phyloP scores from a whole-genome alignment of 2,888 invertebrate species.

The Oligia latruncula region DNA sequence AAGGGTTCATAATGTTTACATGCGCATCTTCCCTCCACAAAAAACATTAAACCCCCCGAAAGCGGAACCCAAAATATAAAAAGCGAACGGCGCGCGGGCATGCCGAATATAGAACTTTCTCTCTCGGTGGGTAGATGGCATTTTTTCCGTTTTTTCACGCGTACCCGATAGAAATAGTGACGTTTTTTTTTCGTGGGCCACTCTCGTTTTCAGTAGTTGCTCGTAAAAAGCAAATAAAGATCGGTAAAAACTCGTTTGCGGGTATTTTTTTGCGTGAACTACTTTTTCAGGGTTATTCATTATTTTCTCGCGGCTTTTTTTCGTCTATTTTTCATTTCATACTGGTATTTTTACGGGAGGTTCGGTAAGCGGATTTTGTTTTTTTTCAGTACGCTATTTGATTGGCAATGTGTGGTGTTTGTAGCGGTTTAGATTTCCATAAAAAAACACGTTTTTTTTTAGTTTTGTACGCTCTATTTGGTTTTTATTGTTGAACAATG shows the following conservation, averaged over 20 bases:
- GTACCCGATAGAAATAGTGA: slow-evolving; percentile 88
- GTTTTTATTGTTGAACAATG: slow-evolving; percentile 39
- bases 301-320: slow-evolving; percentile 69
- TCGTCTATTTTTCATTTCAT: slow-evolving; percentile 72
- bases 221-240: slow-evolving; percentile 89
- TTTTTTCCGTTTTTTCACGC: slow-evolving; percentile 82
- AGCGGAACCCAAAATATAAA: slow-evolving; percentile 66
- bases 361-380: slow-evolving; percentile 42
- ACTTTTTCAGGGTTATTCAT: slow-evolving; percentile 81
- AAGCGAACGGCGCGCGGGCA: slow-evolving; percentile 78
- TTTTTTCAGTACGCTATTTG: slow-evolving; percentile 48
- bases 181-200: slow-evolving; percentile 83
- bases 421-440: slow-evolving; percentile 60
- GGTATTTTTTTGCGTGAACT: slow-evolving; percentile 76
- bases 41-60: slow-evolving; percentile 7
- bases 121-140: slow-evolving; percentile 79
- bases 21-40: background rate
- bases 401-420: slow-evolving; percentile 52
- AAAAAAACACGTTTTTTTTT: slow-evolving; percentile 21
- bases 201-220: slow-evolving; percentile 86
- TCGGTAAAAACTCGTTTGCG: slow-evolving; percentile 82
- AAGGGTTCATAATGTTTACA: background rate
- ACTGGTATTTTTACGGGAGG: slow-evolving; percentile 62
- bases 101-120: slow-evolving; percentile 87
- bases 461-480: slow-evolving; percentile 10